A percentile compares a stretch with the other conserved stretches of the same genome.
Evolutionary conservation across 2,888 invertebrate genomes (phyloP).

Genomic region (Xestia rhomboidea): DNA sequence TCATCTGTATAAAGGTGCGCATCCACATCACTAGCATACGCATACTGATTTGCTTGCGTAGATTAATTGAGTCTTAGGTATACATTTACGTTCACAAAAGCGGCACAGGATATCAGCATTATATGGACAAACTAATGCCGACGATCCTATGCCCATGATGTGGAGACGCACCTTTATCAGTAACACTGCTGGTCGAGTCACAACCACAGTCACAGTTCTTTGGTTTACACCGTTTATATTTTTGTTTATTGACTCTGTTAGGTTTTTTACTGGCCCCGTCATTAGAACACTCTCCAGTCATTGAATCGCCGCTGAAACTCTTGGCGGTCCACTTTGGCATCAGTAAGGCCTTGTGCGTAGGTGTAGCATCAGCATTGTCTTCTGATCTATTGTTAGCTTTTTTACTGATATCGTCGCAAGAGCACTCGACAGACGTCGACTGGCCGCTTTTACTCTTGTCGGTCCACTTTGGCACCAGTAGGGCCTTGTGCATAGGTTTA

Average conservation of each 20-base stretch:
- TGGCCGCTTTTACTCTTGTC: slow-evolving; percentile 5
- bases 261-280: not conserved
- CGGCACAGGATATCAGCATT: not conserved
- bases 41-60: not conserved
- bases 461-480: slow-evolving; percentile 1
- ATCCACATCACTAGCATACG: not conserved
- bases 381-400: not conserved
- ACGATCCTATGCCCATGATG: not conserved
- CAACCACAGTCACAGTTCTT: slow-evolving; percentile 19
- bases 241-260: not conserved
- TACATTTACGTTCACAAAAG: not conserved
- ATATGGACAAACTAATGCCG: slow-evolving; percentile 4
- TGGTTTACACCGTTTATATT: not conserved
- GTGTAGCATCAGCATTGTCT: not conserved
- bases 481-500: not conserved
- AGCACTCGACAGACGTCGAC: slow-evolving; percentile 17
- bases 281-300: slow-evolving; percentile 7
- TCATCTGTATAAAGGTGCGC: not conserved
- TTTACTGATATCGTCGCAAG: not conserved
- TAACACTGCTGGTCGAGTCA: slow-evolving; percentile 12
- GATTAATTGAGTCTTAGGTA: not conserved
- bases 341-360: not conserved
- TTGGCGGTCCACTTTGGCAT: slow-evolving; percentile 8
- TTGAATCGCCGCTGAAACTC: slow-evolving; percentile 16
- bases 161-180: slow-evolving; percentile 12